Percentiles rank a stretch among this genome's conserved stretches.
These are phyloP conservation scores for Pomatostomus ruficeps DNA, from an alignment of 2,113 vertebrate genomes.

Conservation along the genomic window DNA sequence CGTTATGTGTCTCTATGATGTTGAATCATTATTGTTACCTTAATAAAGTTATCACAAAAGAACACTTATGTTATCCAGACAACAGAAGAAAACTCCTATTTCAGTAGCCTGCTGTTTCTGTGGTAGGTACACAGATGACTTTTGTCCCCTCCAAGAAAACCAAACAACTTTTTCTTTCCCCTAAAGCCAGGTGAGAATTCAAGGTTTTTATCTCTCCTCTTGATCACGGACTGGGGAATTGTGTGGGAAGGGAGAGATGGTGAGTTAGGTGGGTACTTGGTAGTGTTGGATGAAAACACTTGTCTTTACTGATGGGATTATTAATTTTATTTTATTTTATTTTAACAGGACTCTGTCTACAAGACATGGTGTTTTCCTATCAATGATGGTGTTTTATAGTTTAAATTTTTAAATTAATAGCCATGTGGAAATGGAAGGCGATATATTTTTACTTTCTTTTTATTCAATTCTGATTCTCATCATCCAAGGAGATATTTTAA, in stretches of 20 bases:
- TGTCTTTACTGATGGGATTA: neutral
- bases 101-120: neutral
- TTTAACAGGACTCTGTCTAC: neutral
- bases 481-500: neutral
- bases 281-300: neutral
- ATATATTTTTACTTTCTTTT: neutral
- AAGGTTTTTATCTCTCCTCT: neutral
- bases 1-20: neutral
- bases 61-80: neutral
- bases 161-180: neutral
- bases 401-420: neutral
- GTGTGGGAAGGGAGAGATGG: neutral
- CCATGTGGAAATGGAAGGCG: neutral
- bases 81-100: neutral
- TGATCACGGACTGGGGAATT: neutral
- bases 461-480: neutral
- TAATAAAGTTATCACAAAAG: neutral
- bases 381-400: neutral
- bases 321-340: neutral
- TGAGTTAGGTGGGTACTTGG: neutral
- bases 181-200: neutral
- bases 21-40: neutral
- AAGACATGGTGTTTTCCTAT: neutral
- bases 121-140: neutral
- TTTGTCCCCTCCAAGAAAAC: neutral